Conservation (phyloP, 2,888 invertebrate genomes). For the Dolichopus griseipennis region DNA sequence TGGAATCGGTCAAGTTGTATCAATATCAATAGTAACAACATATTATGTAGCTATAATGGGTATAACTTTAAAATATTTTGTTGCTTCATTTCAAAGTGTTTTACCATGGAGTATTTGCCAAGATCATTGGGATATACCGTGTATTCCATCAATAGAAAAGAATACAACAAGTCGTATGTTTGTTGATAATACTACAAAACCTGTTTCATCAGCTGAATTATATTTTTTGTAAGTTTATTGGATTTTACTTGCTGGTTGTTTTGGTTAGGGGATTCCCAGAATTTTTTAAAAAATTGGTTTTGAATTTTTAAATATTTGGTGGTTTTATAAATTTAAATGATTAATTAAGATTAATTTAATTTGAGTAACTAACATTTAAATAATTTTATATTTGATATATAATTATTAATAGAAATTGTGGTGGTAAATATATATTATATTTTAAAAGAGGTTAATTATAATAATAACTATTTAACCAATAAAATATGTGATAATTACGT, state of each 20-base stretch:
- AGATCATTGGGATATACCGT: conserved; percentile 45
- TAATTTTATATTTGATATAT: too few species aligned
- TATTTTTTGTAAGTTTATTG: conserved; percentile 45
- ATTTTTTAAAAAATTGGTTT: too few species aligned
- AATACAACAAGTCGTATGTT: conserved; percentile 24
- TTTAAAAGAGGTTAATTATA: too few species aligned
- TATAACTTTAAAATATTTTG: conserved; percentile 53
- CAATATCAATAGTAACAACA: conserved; percentile 50
- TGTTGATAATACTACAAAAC: conserved; percentile 21
- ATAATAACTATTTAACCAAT: too few species aligned
- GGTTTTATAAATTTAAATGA: too few species aligned
- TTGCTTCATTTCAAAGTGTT: conserved; percentile 51
- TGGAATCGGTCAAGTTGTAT: conserved; percentile 50
- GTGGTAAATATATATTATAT: too few species aligned
- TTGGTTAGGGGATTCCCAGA: too few species aligned
- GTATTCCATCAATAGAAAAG: conserved; percentile 39
- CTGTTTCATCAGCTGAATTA: conserved; percentile 40
- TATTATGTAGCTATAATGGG: conserved; percentile 63
- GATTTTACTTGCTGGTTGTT: not conserved
- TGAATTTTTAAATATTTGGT: too few species aligned
- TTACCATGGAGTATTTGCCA: conserved; percentile 57
- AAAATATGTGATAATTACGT: too few species aligned
- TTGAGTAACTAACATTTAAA: too few species aligned
- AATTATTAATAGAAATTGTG: too few species aligned
- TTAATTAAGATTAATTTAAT: too few species aligned